Base-by-base conservation (phyloP, 2,113 vertebrate species). In the Rhombomys opimus region DNA sequence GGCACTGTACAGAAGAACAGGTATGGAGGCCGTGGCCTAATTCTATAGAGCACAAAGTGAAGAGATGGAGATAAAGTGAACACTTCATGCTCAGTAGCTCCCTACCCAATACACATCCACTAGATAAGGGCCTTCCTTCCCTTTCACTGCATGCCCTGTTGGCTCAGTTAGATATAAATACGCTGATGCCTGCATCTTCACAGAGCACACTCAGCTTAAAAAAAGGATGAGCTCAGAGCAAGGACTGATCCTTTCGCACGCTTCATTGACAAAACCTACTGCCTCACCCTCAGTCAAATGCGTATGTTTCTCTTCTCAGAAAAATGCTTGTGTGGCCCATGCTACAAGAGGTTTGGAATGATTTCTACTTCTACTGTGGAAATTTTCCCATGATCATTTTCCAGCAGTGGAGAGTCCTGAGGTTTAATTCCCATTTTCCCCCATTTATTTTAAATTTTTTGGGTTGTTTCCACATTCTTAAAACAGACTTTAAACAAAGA, bases 391-490 rank as follows among this genome's bases (percentile, higher is more conserved):
- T 30, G 4, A 93, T 87, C 57, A 65, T 93, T 94, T 95, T 95
- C 61, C 80, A 91, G 30, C 46, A 88, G 35, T 59, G 82, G 93
- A 88, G 94, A 96, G 72, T 93, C 57, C 38, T 95, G 25, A 95
- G 90, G 76, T 95, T 97, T 97, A 96, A 97, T 98, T 97, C 96
- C 77, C 27, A 91, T 35, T 97, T 89, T 87, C 96, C 41, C 38
- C 86, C 93, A 57, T 94, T 93, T 97, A 65, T 97, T 96, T 98
- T 97, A 98, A 95, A 46, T 46, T 46, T 89, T 95, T 94, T 97
- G 85, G 98, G 97, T 97, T 95, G 97, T 96, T 97, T 97, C 96
- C 97, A 98, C 75, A 72, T 96, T 98, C 93, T 94, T 93, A 98
- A 97, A 88, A 95, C 77, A 86, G 41, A 8, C 73, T 41, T 38